Conservation (phyloP, 1,140 invertebrate species). For the Asbolus verrucosus region DNA sequence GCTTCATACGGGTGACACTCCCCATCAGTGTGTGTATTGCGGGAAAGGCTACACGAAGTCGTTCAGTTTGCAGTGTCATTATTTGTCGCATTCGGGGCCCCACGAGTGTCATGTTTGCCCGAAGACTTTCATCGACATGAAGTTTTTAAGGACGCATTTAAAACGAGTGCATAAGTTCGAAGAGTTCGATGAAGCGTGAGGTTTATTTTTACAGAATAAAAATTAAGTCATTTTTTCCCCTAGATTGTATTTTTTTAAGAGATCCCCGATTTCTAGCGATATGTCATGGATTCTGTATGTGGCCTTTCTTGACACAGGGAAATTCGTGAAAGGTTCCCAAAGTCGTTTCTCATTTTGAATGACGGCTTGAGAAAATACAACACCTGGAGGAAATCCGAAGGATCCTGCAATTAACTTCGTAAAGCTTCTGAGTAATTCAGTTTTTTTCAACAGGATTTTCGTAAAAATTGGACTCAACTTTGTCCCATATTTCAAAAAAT, state of each 20-base stretch:
- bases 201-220: no score
- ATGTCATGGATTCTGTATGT: no score
- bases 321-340: no score
- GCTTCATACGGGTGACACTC: conserved; percentile 79
- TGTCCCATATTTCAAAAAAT: no score
- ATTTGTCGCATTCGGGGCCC: conserved; percentile 55
- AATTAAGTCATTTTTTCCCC: no score
- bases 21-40: conserved; percentile 78
- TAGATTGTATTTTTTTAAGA: no score
- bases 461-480: no score
- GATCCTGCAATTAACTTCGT: conserved; percentile 60
- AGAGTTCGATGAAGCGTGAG: no score
- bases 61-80: conserved; percentile 56
- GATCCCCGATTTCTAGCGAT: no score
- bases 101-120: conserved; percentile 49
- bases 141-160: conserved; percentile 53
- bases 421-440: no score
- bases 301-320: no score
- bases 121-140: conserved; percentile 50
- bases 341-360: conserved; percentile 60
- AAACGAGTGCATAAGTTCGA: conserved; percentile 48
- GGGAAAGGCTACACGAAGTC: conserved; percentile 72
- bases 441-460: no score
- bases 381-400: conserved; percentile 66
- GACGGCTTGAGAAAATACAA: conserved; percentile 68